A percentile compares a stretch with the other conserved stretches of the same genome.
These are phyloP conservation scores for Sesia bembeciformis DNA, from an alignment of 2,888 invertebrate species.

Conservation along the genomic window DNA sequence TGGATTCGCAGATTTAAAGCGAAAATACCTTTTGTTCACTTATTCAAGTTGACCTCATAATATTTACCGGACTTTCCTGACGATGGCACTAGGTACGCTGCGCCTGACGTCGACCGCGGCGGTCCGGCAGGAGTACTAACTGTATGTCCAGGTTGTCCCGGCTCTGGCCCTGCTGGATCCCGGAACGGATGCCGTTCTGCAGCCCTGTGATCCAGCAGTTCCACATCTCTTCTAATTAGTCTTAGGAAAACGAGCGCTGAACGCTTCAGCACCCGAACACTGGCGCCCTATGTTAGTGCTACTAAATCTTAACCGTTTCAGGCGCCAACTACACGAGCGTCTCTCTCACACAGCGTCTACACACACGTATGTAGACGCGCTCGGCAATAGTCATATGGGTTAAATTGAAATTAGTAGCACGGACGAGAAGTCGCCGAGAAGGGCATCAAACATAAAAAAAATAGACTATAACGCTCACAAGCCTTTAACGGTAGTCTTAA, in stretches of 20 bases:
- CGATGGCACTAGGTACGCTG: constrained; percentile 23
- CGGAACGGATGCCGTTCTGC: constrained; percentile 90
- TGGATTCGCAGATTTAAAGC: too few species aligned
- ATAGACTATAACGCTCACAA: too few species aligned
- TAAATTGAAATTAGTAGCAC: too few species aligned
- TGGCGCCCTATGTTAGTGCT: constrained; percentile 55
- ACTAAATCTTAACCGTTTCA: too few species aligned
- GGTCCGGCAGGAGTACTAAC: constrained; percentile 46
- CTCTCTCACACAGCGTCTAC: background rate
- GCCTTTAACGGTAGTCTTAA: too few species aligned
- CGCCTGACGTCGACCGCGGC: constrained; percentile 25
- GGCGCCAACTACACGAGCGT: background rate
- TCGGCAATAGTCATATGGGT: too few species aligned
- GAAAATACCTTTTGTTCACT: too few species aligned
- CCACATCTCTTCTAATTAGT: constrained; percentile 94
- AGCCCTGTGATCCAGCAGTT: constrained; percentile 91
- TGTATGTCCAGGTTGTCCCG: constrained; percentile 57
- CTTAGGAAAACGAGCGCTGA: constrained; percentile 38
- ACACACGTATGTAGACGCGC: background rate
- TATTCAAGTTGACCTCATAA: too few species aligned
- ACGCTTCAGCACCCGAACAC: too few species aligned
- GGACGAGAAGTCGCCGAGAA: too few species aligned
- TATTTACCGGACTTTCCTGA: constrained; percentile 53
- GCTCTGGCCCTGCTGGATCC: constrained; percentile 80
- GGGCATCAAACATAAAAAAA: too few species aligned